Percentiles rank a stretch among this genome's conserved stretches.
Conservation (phyloP, 2,888 invertebrate genomes). For the Eueremaeus valkanovi region DNA sequence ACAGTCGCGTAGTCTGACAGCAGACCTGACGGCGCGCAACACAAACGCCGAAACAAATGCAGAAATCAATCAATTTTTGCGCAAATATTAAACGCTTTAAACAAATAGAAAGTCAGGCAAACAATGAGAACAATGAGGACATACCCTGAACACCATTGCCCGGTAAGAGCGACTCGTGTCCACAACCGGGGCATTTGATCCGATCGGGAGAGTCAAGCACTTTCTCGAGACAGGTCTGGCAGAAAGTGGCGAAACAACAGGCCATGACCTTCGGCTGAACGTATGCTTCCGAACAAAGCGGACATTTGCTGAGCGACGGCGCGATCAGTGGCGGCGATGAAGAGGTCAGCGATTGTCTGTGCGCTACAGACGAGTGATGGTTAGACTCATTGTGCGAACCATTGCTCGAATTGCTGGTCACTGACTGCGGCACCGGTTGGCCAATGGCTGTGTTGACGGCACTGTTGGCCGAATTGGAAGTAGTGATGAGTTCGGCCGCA, state of each 20-base stretch:
- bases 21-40: conserved; percentile 58
- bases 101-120: neutral
- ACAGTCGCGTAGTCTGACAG: conserved; percentile 63
- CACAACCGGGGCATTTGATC: conserved; percentile 68
- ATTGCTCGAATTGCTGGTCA: neutral
- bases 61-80: neutral
- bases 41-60: neutral
- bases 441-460: neutral
- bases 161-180: conserved; percentile 52
- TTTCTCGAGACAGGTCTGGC: conserved; percentile 74
- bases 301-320: conserved; percentile 56
- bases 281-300: conserved; percentile 70
- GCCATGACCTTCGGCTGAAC: conserved; percentile 69
- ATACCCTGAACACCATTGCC: conserved; percentile 55
- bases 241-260: conserved; percentile 74
- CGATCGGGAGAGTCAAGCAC: conserved; percentile 65
- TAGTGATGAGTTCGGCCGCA: conserved; percentile 21
- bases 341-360: conserved; percentile 13
- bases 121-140: neutral
- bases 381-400: conserved; percentile 7
- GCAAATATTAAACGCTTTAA: neutral
- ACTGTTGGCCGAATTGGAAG: neutral
- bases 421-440: neutral
- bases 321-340: conserved; percentile 6
- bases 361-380: neutral